Base-by-base conservation (phyloP, 2,797 vertebrate genomes). In the Microtus californicus region DNA sequence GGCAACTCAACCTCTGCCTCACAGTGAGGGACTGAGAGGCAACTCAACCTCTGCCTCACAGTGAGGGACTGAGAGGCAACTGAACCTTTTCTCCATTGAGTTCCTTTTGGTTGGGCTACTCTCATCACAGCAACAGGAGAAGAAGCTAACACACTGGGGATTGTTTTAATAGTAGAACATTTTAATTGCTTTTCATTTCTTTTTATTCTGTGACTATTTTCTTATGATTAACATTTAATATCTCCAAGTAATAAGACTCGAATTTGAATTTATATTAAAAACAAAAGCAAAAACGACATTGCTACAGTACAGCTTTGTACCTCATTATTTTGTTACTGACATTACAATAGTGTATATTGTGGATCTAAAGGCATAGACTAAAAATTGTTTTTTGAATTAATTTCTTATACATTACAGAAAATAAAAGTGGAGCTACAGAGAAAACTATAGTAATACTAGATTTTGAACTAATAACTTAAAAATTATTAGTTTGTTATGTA, bases 251-350 rank as follows among this genome's bases (percentile, higher is more conserved):
- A 74, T 91, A 83, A 91, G 37, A 86, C 79, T 31, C 54, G 78
- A 63, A 90, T 90, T 77, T 95, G 63, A 96, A 87, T 83, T 91
- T 78, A 78, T 48, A 69, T 56, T n/a, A 63, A n/a, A 48, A 54
- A 91, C 29, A 91, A 21, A 78, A 87, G 54, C 45, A 51, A 61
- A 80, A 93, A 89, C 87, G 88, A 74, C 29, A 69, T 19, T 63
- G 31, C 17, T 89, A 23, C n/a, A 93, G 5, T 67, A 54, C 13
- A 76, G n/a, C 34, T 94, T 96, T 80, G 19, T 89, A 37, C 51
- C 48, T 21, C 85, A 27, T 10, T 34, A 6, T 17, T 89, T 86
- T 48, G 15, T 94, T 86, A 87, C 40, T 71, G n/a, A 74, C 61
- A 14, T 63, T 12, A 80, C 10, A 69, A 9, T 34, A 85, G 61